phyloP scores from a whole-genome alignment of 2,797 vertebrate species.

The Garrulus glandarius region DNA sequence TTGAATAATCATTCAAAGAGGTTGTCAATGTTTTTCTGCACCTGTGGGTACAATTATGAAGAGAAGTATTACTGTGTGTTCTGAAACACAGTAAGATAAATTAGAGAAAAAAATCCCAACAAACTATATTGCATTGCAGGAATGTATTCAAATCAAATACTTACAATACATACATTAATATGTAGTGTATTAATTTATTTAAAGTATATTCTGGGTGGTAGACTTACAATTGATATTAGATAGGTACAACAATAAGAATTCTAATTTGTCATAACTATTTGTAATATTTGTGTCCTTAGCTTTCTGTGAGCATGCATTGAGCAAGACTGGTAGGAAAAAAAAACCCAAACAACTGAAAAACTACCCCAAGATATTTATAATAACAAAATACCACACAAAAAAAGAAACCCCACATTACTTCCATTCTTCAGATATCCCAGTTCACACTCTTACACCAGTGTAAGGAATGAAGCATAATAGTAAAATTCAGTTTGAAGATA shows the following conservation, averaged over 20 bases:
- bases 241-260: background rate
- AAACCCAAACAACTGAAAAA: fast-evolving
- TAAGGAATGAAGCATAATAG: background rate
- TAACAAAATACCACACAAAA: fast-evolving
- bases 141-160: background rate
- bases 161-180: background rate
- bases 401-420: background rate
- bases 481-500: background rate
- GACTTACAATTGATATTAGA: background rate
- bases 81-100: background rate
- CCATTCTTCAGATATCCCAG: background rate
- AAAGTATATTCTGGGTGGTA: background rate
- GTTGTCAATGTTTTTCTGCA: background rate
- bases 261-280: background rate
- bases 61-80: background rate
- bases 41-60: background rate
- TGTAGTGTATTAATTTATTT: background rate
- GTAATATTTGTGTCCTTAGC: background rate
- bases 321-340: background rate
- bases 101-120: background rate
- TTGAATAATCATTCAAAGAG: background rate
- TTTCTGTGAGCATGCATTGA: background rate
- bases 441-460: background rate
- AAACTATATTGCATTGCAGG: background rate
- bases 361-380: background rate